Conservation (phyloP, 2,113 vertebrate species). For the Gymnobelideus leadbeateri region DNA sequence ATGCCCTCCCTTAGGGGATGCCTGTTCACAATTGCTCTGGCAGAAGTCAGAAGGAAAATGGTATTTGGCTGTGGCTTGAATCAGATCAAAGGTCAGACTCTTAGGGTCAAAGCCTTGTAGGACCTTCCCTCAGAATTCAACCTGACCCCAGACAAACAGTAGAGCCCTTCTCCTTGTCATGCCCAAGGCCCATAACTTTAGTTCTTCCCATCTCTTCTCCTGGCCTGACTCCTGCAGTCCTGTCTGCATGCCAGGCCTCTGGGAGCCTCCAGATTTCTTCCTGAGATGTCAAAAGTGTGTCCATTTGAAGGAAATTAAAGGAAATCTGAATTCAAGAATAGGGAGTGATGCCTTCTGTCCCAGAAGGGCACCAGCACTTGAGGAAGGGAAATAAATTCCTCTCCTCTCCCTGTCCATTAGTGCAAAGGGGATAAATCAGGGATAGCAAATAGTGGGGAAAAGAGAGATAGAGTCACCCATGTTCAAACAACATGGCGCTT, state of each 20-base stretch:
- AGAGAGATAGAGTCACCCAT: no score
- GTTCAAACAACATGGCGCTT: no score
- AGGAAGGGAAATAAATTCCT: slow-evolving; percentile 49
- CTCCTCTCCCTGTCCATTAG: slow-evolving; percentile 2
- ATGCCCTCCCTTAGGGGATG: slow-evolving; percentile 29
- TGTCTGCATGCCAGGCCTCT: neutral
- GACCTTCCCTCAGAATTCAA: slow-evolving; percentile 53
- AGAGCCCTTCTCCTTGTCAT: slow-evolving; percentile 63
- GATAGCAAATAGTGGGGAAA: slow-evolving; percentile 58
- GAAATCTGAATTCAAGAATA: slow-evolving; percentile 34
- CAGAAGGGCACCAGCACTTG: slow-evolving; percentile 19
- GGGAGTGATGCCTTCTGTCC: slow-evolving; percentile 34
- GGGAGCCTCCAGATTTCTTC: slow-evolving; percentile 40
- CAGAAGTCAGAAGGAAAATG: neutral
- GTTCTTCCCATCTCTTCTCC: slow-evolving; percentile 3
- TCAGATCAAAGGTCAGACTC: slow-evolving; percentile 29
- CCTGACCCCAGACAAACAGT: slow-evolving; percentile 50
- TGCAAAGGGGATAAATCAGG: slow-evolving; percentile 57
- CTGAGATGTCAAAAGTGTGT: neutral
- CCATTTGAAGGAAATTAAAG: neutral
- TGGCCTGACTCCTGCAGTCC: neutral
- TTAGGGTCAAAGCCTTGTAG: slow-evolving; percentile 47
- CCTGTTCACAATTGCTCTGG: neutral
- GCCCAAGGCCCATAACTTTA: slow-evolving; percentile 55
- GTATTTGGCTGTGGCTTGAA: neutral